phyloP scores from a whole-genome alignment of 2,888 invertebrate genomes.

The Melanostoma mellinum region DNA sequence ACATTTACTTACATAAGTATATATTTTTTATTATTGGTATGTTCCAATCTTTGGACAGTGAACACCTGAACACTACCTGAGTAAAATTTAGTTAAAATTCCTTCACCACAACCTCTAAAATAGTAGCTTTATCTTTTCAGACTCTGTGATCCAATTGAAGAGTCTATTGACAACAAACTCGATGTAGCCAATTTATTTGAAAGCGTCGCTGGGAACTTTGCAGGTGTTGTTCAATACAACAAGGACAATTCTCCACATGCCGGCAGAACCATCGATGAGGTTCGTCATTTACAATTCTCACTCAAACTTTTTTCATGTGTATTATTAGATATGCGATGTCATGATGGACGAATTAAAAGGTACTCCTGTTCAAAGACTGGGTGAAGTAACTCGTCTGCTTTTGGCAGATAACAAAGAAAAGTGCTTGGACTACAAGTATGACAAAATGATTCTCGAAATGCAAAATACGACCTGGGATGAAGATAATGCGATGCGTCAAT shows the following conservation, averaged over 20 bases:
- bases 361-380: conserved; percentile 87
- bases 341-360: conserved; percentile 86
- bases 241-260: conserved; percentile 92
- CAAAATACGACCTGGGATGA: conserved; percentile 87
- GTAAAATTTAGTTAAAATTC: too few species aligned
- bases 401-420: conserved; percentile 86
- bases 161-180: conserved; percentile 84
- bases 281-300: conserved; percentile 76
- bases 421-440: conserved; percentile 93
- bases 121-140: conserved; percentile 81
- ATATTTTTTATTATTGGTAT: too few species aligned
- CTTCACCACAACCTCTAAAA: neutral
- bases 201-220: conserved; percentile 92
- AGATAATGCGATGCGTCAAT: conserved; percentile 91
- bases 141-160: conserved; percentile 88
- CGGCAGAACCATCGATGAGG: conserved; percentile 90
- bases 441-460: conserved; percentile 87
- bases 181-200: conserved; percentile 92
- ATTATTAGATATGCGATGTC: conserved; percentile 87
- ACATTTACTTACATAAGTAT: too few species aligned
- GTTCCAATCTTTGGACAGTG: too few species aligned
- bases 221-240: conserved; percentile 96
- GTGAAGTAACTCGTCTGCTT: conserved; percentile 87
- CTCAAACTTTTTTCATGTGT: neutral
- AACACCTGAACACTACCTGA: too few species aligned